Evolutionary conservation across 1,140 invertebrate species (phyloP).

Genomic region (Periplaneta americana): DNA sequence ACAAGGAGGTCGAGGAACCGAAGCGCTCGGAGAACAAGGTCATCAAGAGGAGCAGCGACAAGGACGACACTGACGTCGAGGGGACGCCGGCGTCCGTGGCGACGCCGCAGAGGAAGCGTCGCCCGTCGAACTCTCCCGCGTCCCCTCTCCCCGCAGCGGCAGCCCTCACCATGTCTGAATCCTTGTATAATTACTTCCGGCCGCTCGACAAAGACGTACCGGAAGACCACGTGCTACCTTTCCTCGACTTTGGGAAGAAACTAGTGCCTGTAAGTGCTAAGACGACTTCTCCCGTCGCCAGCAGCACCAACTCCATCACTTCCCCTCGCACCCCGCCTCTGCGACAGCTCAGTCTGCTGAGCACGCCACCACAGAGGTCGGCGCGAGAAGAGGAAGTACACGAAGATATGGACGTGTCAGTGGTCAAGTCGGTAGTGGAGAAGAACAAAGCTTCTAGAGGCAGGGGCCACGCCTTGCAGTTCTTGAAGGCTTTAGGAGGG

Average conservation of each 20-base stretch:
- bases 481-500: neutral
- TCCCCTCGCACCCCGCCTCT: neutral
- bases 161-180: neutral
- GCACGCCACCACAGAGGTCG: neutral
- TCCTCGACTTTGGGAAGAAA: conserved; percentile 64
- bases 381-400: conserved; percentile 41
- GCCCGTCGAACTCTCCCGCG: neutral
- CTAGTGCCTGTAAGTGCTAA: conserved; percentile 29
- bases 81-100: neutral
- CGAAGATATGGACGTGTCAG: conserved; percentile 46
- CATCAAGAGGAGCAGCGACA: neutral
- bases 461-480: neutral
- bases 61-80: neutral
- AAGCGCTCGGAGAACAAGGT: neutral
- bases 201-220: conserved; percentile 54
- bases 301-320: neutral
- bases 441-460: conserved; percentile 33
- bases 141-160: neutral
- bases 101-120: neutral
- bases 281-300: neutral
- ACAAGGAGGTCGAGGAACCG: neutral
- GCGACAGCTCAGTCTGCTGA: neutral
- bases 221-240: conserved; percentile 60
- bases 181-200: conserved; percentile 20
- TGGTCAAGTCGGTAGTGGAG: conserved; percentile 44